Base-by-base conservation (phyloP, 2,888 invertebrate species). In the Sinhomidia bicolor region DNA sequence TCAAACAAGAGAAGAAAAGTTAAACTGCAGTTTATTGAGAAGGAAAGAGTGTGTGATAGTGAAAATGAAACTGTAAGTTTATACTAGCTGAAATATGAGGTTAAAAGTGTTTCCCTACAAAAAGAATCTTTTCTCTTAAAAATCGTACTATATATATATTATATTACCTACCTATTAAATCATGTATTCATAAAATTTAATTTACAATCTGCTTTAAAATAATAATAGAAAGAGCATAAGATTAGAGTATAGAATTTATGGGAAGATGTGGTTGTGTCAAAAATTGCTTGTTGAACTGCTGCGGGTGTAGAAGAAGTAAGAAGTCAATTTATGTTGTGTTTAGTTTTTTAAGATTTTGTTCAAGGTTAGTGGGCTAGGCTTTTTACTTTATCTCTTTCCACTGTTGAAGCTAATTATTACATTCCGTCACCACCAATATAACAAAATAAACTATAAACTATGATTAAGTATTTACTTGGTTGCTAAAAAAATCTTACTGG, bases 181-280 rank as follows among this genome's bases (percentile, higher is more conserved):
- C 14, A 47, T 12, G 12, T 9, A 9, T 6, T 9, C 54, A n/a
- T 4, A 17, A 60, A 54, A 54, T 6, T 60, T 57, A 60, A 23
- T 41, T 41, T 41, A 36, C 17, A 12, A 62, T n/a, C n/a, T n/a
- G n/a, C n/a, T n/a, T 29, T 62, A 62, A 62, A 3, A 14, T 26
- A 26, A 29, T 62, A 20, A 51, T n/a, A n/a, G n/a, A n/a, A n/a
- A n/a, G n/a, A n/a, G n/a, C n/a, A n/a, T n/a, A n/a, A n/a, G n/a
- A n/a, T n/a, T n/a, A n/a, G n/a, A n/a, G n/a, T n/a, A 62, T 29
- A 62, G 14, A 68, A 36, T n/a, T 0, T 36, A 74, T 26, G 47
- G 74, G 47, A 74, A 47, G 47, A 0, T 47, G 47, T 47, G 74
- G 74, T 74, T 74, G 74, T 74, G 74, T 74, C 74, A 74, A 74